phyloP scores from a whole-genome alignment of 2,113 vertebrate genomes.

The Upupa epops region DNA sequence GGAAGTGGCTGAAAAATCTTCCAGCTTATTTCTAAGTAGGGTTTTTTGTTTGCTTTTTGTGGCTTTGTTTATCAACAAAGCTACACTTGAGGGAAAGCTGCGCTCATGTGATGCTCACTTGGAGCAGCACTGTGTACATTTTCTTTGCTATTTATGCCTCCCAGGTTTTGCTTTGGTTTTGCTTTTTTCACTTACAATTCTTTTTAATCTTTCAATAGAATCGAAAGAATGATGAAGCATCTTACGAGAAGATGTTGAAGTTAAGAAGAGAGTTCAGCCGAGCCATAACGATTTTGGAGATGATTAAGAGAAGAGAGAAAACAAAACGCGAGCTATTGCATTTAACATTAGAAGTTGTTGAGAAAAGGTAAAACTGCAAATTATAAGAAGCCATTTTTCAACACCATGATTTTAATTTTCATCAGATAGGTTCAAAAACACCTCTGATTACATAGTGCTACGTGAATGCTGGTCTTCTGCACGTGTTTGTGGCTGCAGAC shows the following conservation, averaged over 20 bases:
- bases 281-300: slow-evolving; percentile 92
- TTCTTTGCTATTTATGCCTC: neutral
- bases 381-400: neutral
- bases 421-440: neutral
- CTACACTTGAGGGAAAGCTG: neutral
- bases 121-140: neutral
- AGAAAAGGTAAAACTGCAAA: slow-evolving; percentile 83
- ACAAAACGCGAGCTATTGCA: slow-evolving; percentile 91
- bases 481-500: rapidly evolving
- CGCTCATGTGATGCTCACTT: neutral
- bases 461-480: neutral
- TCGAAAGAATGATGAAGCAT: slow-evolving; percentile 93
- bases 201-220: slow-evolving; percentile 74
- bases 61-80: neutral
- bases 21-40: neutral
- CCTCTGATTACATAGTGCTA: neutral
- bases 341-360: slow-evolving; percentile 90
- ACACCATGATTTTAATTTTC: neutral
- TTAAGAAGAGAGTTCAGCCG: slow-evolving; percentile 91
- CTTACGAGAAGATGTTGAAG: slow-evolving; percentile 94
- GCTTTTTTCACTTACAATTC: neutral
- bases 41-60: neutral
- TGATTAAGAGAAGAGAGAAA: slow-evolving; percentile 93
- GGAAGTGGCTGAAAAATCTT: neutral
- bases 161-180: neutral